Evolutionary conservation across 2,888 invertebrate genomes (phyloP), one percentile per base, ranked within the genome.

Genomic region (Leptinotarsa juncta): DNA sequence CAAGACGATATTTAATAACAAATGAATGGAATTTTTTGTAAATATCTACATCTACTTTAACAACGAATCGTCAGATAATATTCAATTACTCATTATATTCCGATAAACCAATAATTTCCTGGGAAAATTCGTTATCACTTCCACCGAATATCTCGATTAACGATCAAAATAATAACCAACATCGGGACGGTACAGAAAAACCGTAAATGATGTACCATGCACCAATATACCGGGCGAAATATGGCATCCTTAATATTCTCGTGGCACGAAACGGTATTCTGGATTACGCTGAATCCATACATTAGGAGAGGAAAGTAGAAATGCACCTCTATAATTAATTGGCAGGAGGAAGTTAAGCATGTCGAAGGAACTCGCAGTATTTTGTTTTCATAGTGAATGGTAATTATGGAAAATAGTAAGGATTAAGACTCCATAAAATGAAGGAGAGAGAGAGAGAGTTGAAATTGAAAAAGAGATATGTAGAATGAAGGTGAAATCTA

Each of bases 181-280:
- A 62, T 42, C n/a, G 62, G 12, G 32, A 26, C 62, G 32, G 42
- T n/a, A 32, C 69, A 73, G 66, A 71, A 71, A 73, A 71, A 65
- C 67, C 66, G 57, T 71, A 53, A 68, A 72, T 67, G 70, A 75
- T 77, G 77, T 77, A 77, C 77, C 77, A 77, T 75, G 77, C 75
- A 77, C 75, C 65, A 70, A 73, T 55, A 70, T 57, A 68, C 51
- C 16, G 51, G 50, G 62, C 20, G 51, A 68, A 48, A 62, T 50
- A 74, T 53, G 68, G 62, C 50, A 53, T 50, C 10, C 62, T 68
- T 73, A 77, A 77, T 77, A 72, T 53, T 65, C 53, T 48, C 32
- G 3, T 49, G 53, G 53, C 77, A 77, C 75, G 77, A 72, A 72
- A 70, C 57, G 12, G 18, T 51, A 23, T 65, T 51, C 62, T 67